Evolutionary conservation across 2,113 vertebrate species (phyloP).

Genomic region (Callorhinus ursinus): DNA sequence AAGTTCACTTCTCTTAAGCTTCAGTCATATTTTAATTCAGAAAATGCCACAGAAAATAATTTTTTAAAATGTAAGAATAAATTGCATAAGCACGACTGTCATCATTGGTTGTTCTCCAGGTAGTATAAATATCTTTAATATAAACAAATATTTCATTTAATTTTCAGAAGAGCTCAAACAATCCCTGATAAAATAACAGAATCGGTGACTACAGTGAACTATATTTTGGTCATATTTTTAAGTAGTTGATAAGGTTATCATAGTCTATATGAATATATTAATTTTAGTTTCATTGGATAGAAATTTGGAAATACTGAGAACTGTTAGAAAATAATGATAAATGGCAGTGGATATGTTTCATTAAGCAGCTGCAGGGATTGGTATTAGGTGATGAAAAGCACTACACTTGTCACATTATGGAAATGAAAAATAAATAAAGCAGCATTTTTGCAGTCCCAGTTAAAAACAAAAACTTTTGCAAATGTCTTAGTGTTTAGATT

Average conservation of each 20-base stretch:
- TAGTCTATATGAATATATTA: neutral
- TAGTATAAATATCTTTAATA: neutral
- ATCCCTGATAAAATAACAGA: neutral
- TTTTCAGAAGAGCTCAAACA: neutral
- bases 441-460: neutral
- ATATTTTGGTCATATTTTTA: neutral
- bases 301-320: neutral
- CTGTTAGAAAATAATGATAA: conserved; percentile 43
- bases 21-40: conserved; percentile 15
- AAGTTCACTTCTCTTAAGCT: neutral
- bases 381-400: neutral
- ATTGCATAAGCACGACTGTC: neutral
- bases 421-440: conserved; percentile 36
- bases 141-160: neutral
- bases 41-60: neutral
- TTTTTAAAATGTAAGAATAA: neutral
- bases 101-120: neutral
- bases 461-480: neutral
- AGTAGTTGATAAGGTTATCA: neutral
- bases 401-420: neutral
- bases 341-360: neutral
- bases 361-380: conserved; percentile 3
- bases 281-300: neutral
- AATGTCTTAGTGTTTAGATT: neutral
- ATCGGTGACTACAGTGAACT: neutral